Conservation (phyloP, 2,797 vertebrate species). For the Acestrorhynchus altus region DNA sequence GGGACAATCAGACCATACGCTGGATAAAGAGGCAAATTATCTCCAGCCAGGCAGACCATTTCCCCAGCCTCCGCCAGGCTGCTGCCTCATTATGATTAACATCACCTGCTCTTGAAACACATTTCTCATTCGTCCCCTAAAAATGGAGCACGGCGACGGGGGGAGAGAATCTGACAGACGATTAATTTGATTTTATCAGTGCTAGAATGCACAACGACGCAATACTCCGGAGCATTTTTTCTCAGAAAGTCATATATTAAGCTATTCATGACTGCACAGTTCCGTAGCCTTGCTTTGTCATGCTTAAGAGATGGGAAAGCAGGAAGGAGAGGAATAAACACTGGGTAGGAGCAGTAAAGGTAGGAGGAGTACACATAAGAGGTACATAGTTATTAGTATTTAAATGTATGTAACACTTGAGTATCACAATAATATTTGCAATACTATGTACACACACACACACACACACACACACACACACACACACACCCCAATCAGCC, state of each 20-base stretch:
- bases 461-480: too few relatives aligned
- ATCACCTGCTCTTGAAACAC: conserved; percentile 27
- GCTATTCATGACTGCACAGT: not conserved
- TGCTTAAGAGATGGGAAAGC: not conserved
- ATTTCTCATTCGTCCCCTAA: conserved; percentile 23
- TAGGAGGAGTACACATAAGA: not conserved
- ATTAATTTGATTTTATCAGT: conserved; percentile 15
- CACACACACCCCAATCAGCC: too few relatives aligned
- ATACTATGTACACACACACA: too few relatives aligned
- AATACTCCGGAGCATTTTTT: not conserved
- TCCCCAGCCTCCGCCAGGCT: not conserved
- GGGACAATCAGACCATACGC: conserved; percentile 17
- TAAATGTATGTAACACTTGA: too few relatives aligned
- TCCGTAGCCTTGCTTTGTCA: not conserved
- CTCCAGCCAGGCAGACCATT: conserved; percentile 24
- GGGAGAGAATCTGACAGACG: not conserved
- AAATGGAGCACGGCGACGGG: not conserved
- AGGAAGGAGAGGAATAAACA: not conserved
- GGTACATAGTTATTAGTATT: too few relatives aligned
- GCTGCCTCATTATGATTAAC: conserved; percentile 40
- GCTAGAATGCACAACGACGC: not conserved
- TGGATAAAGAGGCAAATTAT: conserved; percentile 40
- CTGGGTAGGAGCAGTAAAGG: not conserved
- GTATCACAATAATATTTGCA: too few relatives aligned
- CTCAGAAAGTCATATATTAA: not conserved